phyloP scores from a whole-genome alignment of 2,113 vertebrate species.

The Paracyprichromis sp. region DNA sequence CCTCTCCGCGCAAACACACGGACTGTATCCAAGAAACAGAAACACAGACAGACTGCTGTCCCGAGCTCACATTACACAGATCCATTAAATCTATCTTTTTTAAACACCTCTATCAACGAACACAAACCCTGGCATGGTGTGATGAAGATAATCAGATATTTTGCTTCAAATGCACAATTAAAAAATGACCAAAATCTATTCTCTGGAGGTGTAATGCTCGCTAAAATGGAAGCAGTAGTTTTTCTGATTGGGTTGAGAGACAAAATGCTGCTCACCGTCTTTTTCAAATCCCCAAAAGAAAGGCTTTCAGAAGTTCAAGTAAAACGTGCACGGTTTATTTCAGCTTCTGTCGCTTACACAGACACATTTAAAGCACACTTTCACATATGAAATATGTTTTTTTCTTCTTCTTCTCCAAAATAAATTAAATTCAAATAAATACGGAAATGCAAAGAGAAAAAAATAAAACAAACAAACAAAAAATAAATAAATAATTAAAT shows the following conservation, averaged over 20 bases:
- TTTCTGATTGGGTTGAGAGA: background rate
- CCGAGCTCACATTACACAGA: slow-evolving; percentile 6
- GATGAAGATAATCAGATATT: background rate
- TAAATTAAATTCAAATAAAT: slow-evolving; percentile 74
- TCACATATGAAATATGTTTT: slow-evolving; percentile 70
- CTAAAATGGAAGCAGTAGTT: background rate
- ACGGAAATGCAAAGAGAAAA: slow-evolving; percentile 9
- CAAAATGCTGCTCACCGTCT: background rate
- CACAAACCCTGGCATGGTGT: background rate
- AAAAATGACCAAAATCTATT: background rate
- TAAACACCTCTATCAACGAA: background rate
- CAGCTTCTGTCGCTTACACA: slow-evolving; percentile 84
- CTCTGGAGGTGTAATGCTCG: rapidly evolving
- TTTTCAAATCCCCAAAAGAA: background rate
- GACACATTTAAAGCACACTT: slow-evolving; percentile 81
- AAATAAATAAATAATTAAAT: background rate
- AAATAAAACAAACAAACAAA: background rate
- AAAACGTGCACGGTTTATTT: slow-evolving; percentile 94
- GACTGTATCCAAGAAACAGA: background rate
- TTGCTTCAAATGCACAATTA: rapidly evolving
- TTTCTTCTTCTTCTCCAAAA: slow-evolving; percentile 42
- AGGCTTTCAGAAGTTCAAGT: slow-evolving; percentile 66
- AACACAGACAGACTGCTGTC: background rate
- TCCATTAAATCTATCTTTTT: background rate
- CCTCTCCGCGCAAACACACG: background rate